These are phyloP conservation scores for Malurus splendens DNA, from an alignment of 2,797 vertebrate species.

Conservation along the genomic window DNA sequence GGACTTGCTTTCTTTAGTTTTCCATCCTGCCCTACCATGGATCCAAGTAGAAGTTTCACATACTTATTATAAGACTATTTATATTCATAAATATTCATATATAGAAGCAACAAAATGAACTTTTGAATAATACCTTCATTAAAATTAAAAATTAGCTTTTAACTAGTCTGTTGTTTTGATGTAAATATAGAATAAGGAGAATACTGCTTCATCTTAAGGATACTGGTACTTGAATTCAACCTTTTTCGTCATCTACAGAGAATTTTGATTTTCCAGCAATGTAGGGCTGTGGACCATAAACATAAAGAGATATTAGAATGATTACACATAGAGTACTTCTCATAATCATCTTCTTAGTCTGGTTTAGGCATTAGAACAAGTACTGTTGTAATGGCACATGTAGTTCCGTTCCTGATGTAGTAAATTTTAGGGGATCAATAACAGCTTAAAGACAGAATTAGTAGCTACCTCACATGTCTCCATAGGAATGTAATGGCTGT, in stretches of 20 bases:
- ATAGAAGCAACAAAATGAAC: neutral
- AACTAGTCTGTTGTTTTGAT: neutral
- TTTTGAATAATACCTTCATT: neutral
- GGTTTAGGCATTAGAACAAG: conserved; percentile 18
- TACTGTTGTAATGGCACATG: conserved; percentile 12
- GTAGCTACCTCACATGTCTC: conserved; percentile 51
- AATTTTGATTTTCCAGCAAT: neutral
- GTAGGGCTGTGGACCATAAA: neutral
- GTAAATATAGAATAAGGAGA: neutral
- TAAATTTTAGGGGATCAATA: conserved; percentile 64
- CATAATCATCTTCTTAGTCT: conserved; percentile 6
- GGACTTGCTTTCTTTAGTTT: neutral
- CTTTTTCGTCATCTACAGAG: neutral
- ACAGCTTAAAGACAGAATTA: conserved; percentile 48
- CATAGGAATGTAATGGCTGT: conserved; percentile 38
- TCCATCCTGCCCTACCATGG: neutral
- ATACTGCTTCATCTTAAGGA: neutral
- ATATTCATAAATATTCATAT: neutral
- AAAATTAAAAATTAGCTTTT: neutral
- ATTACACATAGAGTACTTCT: neutral
- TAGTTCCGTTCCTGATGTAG: conserved; percentile 17
- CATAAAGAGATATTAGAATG: conserved; percentile 14
- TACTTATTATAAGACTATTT: neutral
- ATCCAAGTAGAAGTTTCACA: neutral
- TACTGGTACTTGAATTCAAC: neutral